phyloP scores from a whole-genome alignment of 2,797 vertebrate genomes.

The Clarias pachynema region DNA sequence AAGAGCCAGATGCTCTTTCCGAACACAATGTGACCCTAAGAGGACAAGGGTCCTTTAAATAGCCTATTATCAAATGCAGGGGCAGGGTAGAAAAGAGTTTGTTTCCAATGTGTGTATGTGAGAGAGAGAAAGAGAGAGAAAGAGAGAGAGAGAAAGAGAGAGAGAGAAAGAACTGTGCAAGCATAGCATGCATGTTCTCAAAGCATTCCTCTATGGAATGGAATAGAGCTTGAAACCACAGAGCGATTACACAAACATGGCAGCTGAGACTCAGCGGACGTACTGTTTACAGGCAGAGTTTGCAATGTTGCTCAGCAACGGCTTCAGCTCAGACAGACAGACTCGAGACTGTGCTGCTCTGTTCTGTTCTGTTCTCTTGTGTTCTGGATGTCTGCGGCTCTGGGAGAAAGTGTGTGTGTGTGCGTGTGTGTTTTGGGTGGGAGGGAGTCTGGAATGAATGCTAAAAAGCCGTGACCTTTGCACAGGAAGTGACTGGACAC shows the following conservation, averaged over 20 bases:
- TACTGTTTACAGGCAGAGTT: conserved; percentile 55
- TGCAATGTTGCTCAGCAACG: conserved; percentile 54
- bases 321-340: conserved; percentile 51
- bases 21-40: conserved; percentile 34
- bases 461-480: conserved; percentile 55
- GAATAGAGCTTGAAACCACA: conserved; percentile 50
- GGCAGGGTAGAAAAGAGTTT: background rate
- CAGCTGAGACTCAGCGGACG: conserved; percentile 43
- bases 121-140: background rate
- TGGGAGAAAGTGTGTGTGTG: conserved; percentile 42
- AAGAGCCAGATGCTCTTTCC: conserved; percentile 51
- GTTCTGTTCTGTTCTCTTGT: conserved; percentile 14
- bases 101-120: conserved; percentile 14
- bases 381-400: conserved; percentile 44
- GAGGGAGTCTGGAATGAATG: conserved; percentile 48
- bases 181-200: conserved; percentile 43
- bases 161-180: conserved; percentile 27
- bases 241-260: conserved; percentile 55
- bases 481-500: conserved; percentile 57
- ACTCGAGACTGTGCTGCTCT: conserved; percentile 43
- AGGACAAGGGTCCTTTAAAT: conserved; percentile 48
- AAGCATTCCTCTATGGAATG: conserved; percentile 36
- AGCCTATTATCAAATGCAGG: conserved; percentile 26
- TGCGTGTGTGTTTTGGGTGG: conserved; percentile 6
- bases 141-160: background rate